These are phyloP conservation scores for Ladona fulva DNA, from an alignment of 1,140 invertebrate genomes.

Conservation along the genomic window DNA sequence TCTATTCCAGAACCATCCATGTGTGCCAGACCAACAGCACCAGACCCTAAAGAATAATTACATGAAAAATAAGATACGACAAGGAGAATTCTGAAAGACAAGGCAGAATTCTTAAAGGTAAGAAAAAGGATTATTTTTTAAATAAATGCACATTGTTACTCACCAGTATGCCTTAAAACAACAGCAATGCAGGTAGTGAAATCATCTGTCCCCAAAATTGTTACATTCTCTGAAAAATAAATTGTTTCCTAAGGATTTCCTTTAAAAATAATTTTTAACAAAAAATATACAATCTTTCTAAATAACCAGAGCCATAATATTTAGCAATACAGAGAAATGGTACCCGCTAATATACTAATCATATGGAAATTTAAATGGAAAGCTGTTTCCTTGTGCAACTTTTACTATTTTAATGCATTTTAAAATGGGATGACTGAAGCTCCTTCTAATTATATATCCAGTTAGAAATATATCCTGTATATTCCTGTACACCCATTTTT, in stretches of 20 bases:
- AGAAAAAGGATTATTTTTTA: not conserved
- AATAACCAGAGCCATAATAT: no score
- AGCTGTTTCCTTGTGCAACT: no score
- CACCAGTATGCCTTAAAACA: conserved; percentile 83
- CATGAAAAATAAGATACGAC: conserved; percentile 9
- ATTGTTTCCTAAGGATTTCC: not conserved
- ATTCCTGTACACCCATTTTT: no score
- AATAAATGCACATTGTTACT: conserved; percentile 24
- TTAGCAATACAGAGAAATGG: no score
- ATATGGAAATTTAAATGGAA: no score
- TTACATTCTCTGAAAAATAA: conserved; percentile 66
- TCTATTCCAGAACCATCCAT: conserved; percentile 79
- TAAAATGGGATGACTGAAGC: no score
- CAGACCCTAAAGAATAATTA: conserved; percentile 55
- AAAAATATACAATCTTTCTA: not conserved
- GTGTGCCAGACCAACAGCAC: conserved; percentile 77
- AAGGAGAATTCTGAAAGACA: not conserved
- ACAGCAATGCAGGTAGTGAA: conserved; percentile 88
- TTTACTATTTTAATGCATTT: no score
- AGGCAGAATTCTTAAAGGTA: not conserved
- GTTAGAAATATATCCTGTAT: no score
- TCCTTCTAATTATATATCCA: no score
- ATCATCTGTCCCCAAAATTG: conserved; percentile 86
- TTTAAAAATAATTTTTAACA: not conserved
- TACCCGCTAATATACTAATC: no score